Percentiles rank a stretch among this genome's conserved stretches.
Evolutionary conservation across 2,113 vertebrate genomes (phyloP).

Genomic region (Athene cunicularia): DNA sequence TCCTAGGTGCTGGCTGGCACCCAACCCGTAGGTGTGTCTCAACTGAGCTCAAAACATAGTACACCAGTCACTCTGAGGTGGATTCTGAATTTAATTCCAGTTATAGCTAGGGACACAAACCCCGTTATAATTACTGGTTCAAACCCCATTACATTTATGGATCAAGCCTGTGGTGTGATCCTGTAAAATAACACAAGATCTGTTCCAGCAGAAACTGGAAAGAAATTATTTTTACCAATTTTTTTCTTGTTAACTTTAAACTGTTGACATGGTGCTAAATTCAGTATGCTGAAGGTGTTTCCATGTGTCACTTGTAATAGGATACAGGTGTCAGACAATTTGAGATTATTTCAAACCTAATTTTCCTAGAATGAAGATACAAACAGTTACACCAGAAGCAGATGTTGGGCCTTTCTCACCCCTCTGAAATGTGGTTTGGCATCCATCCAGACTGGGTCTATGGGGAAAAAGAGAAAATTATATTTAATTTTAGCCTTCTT

Average conservation of each 20-base stretch:
- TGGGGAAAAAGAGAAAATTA: slow-evolving; percentile 56
- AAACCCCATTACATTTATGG: background rate
- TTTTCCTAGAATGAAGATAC: slow-evolving; percentile 66
- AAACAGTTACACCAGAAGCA: slow-evolving; percentile 66
- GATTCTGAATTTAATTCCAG: background rate
- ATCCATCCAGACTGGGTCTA: slow-evolving; percentile 17
- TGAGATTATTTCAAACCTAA: slow-evolving; percentile 71
- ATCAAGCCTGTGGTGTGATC: background rate
- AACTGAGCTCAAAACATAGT: background rate
- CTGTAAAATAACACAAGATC: background rate
- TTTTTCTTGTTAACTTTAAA: slow-evolving; percentile 45
- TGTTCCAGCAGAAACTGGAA: slow-evolving; percentile 15
- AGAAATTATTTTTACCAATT: slow-evolving; percentile 38
- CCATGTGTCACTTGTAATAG: slow-evolving; percentile 72
- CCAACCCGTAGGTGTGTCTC: background rate
- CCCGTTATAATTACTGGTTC: background rate
- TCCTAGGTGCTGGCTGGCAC: background rate
- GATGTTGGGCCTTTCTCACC: slow-evolving; percentile 62
- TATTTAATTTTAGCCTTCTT: slow-evolving; percentile 54
- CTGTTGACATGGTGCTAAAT: slow-evolving; percentile 68
- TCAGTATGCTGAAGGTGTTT: slow-evolving; percentile 59
- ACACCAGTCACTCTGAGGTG: background rate
- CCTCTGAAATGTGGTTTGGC: slow-evolving; percentile 59
- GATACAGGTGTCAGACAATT: slow-evolving; percentile 66
- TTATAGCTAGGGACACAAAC: background rate